Conservation (phyloP, 1,140 invertebrate genomes). For the Holcopasites calliopsidis region DNA sequence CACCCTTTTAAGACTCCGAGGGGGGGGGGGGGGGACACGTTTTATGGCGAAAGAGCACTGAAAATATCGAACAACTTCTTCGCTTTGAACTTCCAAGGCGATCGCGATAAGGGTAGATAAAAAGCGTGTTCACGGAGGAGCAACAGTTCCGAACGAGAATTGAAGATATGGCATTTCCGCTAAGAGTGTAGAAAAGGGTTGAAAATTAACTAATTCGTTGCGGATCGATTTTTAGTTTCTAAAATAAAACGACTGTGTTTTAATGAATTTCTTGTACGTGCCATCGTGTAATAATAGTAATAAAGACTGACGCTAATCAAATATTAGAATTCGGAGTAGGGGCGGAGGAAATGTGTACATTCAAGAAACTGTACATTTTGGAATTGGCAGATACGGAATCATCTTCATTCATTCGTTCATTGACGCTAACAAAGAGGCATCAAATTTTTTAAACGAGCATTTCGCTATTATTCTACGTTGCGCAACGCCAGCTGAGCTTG, state of each 20-base stretch:
- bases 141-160: neutral
- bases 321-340: no score
- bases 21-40: constrained; percentile 30
- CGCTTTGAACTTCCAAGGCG: constrained; percentile 4
- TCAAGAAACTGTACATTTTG: no score
- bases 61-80: constrained; percentile 4
- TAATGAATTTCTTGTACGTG: no score
- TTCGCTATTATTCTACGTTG: constrained; percentile 9
- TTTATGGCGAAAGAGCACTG: constrained; percentile 25
- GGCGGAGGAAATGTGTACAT: no score
- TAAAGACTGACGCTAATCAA: no score
- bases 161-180: neutral
- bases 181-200: no score
- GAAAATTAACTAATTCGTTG: no score
- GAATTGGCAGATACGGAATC: no score
- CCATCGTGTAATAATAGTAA: no score
- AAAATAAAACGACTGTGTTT: neutral
- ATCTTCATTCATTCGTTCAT: no score
- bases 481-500: neutral
- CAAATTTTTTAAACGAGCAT: no score
- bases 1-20: constrained; percentile 45
- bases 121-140: neutral
- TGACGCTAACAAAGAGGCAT: no score
- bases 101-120: constrained; percentile 41
- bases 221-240: neutral